These are phyloP conservation scores for Todiramphus saurophagus DNA, from an alignment of 2,113 vertebrate species.

Conservation along the genomic window DNA sequence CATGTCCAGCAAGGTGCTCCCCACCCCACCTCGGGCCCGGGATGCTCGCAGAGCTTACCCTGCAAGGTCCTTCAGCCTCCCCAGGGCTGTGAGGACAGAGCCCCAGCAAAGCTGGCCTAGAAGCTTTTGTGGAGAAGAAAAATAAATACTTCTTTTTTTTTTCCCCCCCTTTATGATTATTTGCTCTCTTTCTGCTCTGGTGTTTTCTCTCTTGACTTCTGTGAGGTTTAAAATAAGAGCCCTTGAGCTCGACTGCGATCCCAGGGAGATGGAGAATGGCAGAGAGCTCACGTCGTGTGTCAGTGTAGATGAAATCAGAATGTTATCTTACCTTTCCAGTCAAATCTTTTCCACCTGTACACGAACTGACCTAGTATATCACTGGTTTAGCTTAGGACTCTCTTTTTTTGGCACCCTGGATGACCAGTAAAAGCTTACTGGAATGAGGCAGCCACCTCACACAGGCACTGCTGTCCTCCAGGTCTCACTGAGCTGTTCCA, in stretches of 20 bases:
- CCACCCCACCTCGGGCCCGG: rapidly evolving
- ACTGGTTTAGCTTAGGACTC: neutral
- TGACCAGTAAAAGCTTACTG: neutral
- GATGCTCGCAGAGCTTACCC: rapidly evolving
- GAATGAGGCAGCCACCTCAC: neutral
- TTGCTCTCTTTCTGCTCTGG: neutral
- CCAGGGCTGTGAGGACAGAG: neutral
- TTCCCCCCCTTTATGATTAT: rapidly evolving
- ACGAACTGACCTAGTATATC: neutral
- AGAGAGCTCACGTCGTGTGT: neutral
- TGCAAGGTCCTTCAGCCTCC: neutral
- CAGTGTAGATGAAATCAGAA: neutral
- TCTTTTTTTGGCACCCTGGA: neutral
- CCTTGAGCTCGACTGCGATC: neutral
- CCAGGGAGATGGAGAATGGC: neutral
- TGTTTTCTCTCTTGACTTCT: rapidly evolving
- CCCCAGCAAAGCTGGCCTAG: neutral
- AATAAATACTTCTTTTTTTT: too few relatives aligned
- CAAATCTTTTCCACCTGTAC: neutral
- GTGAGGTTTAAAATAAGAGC: neutral
- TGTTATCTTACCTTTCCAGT: neutral
- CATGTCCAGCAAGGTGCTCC: neutral
- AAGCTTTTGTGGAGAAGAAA: neutral
- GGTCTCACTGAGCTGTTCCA: neutral
- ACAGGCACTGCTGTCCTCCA: neutral